These are phyloP conservation scores for Oreochromis spilurus DNA, from an alignment of 2,113 vertebrate species.

Conservation along the genomic window DNA sequence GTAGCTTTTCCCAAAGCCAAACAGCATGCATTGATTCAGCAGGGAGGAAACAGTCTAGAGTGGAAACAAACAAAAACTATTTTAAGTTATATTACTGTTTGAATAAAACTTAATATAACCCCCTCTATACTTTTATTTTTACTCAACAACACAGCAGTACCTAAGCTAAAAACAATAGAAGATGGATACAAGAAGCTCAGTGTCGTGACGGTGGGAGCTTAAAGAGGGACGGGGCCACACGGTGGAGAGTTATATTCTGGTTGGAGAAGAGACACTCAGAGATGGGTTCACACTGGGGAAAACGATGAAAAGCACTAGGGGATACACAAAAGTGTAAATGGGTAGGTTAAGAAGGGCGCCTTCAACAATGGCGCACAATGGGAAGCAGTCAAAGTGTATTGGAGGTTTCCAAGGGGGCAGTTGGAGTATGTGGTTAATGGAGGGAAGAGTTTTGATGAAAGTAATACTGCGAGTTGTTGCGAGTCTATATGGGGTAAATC, in stretches of 20 bases:
- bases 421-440: conserved; percentile 29
- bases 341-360: background rate
- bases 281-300: conserved; percentile 15
- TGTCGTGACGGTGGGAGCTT: background rate
- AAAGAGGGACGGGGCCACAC: background rate
- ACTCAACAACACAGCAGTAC: background rate
- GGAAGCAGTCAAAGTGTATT: background rate
- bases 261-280: background rate
- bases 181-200: background rate
- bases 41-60: background rate
- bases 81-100: background rate
- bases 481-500: conserved; percentile 22
- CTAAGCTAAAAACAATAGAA: background rate
- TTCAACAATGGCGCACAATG: conserved; percentile 31
- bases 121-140: background rate
- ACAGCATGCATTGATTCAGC: background rate
- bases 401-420: conserved; percentile 33
- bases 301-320: conserved; percentile 33
- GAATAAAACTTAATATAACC: background rate
- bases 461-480: background rate
- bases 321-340: conserved; percentile 3
- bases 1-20: background rate
- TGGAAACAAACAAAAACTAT: background rate
- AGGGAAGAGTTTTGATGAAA: conserved; percentile 4
- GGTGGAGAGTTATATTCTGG: background rate